phyloP scores from a whole-genome alignment of 2,888 invertebrate species.

The Hirtodrosophila confusa region DNA sequence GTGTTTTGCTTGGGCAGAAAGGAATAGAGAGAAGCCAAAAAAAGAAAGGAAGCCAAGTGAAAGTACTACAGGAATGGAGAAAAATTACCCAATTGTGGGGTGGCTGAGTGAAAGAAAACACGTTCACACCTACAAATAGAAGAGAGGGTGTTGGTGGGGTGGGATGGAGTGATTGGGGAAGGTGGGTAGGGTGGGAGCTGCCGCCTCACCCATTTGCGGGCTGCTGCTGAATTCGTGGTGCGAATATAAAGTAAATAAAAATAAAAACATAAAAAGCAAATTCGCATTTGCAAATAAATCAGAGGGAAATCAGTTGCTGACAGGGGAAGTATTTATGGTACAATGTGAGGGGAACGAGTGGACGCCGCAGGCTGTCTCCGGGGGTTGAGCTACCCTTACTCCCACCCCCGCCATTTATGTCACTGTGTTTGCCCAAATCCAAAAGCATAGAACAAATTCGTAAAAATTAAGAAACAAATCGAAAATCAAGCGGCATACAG shows the following conservation, averaged over 20 bases:
- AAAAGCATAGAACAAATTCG: constrained; percentile 75
- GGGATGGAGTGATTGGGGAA: neutral
- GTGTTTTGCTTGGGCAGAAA: constrained; percentile 51
- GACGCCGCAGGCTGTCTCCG: constrained; percentile 42
- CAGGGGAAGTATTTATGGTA: constrained; percentile 80
- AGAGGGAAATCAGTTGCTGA: constrained; percentile 80
- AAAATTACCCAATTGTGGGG: constrained; percentile 57
- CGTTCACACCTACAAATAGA: constrained; percentile 65
- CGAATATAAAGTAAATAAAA: constrained; percentile 78
- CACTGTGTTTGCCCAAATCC: constrained; percentile 52
- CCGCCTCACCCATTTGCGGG: constrained; percentile 44
- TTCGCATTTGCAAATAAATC: constrained; percentile 81
- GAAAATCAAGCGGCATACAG: constrained; percentile 72
- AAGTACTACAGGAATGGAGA: constrained; percentile 61
- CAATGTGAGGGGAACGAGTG: constrained; percentile 45
- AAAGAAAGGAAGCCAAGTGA: constrained; percentile 60
- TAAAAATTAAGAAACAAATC: constrained; percentile 79
- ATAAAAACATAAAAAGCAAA: constrained; percentile 79
- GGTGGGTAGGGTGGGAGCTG: constrained; percentile 1
- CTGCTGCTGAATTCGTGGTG: constrained; percentile 66
- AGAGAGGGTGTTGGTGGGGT: constrained; percentile 1
- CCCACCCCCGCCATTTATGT: constrained; percentile 6
- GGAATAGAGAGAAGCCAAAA: constrained; percentile 28
- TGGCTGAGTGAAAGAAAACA: constrained; percentile 57
- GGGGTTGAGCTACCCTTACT: constrained; percentile 34